Evolutionary conservation across 2,797 vertebrate genomes (phyloP), one percentile per base, ranked within the genome.

Genomic region (Scleropages formosus): DNA sequence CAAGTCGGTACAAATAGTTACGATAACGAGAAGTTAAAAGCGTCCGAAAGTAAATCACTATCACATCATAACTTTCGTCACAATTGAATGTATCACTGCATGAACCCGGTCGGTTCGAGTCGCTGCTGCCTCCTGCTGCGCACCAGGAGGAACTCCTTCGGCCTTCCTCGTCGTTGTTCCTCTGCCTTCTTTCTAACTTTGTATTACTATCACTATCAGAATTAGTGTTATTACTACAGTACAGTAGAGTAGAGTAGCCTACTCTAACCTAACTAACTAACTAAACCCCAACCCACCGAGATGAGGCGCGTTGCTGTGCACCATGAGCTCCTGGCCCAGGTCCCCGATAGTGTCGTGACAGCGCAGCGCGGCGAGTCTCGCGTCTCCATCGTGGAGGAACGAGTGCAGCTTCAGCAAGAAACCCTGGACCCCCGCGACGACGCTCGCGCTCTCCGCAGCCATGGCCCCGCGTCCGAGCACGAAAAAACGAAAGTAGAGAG

Each of bases 271-370:
- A 53, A 16, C 7, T 7, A 18, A 22, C 15, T 16, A 51, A 15
- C 12, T 47, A 22, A 60, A 64, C 56, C 4, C 44, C 27, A n/a
- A 84, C 91, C 87, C 87, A 95, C 94, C 90, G 51, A 94, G 88
- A 63, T 89, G 86, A 85, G 81, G 84, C 59, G 94, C 85, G 31
- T 76, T 86, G 22, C 77, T 20, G 12, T 89, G 87, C 16, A 90
- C 78, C 89, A 98, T 85, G 83, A 95, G 97, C 20, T 94, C 91
- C 64, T 97, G 94, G 3, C 85, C 93, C 84, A 97, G 44, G 72
- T 92, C 85, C 22, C 90, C 91, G 18, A 98, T 84, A 47, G 95
- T 85, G 73, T 92, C 91, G 75, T 92, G 90, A 24, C 90, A 92
- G 16, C 80, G 88, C 66, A 92, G 1, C 0, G 93, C 91, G 0